These are phyloP conservation scores for Ectemnius cavifrons DNA, from an alignment of 2,888 invertebrate genomes.

Conservation along the genomic window DNA sequence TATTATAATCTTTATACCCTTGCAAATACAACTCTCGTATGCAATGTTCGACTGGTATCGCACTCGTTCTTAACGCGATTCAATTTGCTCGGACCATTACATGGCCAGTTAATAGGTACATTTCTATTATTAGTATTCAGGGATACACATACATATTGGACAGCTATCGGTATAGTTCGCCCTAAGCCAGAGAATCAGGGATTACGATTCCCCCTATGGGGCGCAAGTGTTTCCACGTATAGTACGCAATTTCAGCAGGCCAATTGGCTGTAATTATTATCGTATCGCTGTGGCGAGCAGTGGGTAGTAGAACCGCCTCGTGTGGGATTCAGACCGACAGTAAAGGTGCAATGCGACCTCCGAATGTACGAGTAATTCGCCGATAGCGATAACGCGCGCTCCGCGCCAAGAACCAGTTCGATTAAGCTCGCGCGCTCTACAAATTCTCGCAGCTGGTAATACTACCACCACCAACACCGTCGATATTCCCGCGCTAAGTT, in stretches of 20 bases:
- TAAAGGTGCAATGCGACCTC: not conserved
- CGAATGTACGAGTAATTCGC: constrained; percentile 21
- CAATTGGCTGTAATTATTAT: constrained; percentile 2
- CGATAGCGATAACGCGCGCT: not conserved
- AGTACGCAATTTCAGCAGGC: not conserved
- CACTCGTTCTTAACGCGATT: not conserved
- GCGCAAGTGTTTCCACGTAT: not conserved
- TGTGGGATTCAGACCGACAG: not conserved
- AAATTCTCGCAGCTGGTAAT: constrained; percentile 47
- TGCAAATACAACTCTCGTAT: no score
- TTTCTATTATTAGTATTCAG: not conserved
- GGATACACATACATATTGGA: not conserved
- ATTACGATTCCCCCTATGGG: no score
- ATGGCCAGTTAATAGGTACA: not conserved
- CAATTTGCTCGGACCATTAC: not conserved
- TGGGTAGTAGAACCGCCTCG: not conserved
- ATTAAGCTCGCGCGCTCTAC: constrained; percentile 42
- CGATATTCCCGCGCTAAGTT: constrained; percentile 34
- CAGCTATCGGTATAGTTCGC: not conserved
- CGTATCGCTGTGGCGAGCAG: not conserved
- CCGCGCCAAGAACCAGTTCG: constrained; percentile 39
- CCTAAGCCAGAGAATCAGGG: no score
- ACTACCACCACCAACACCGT: constrained; percentile 24
- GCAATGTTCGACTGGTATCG: no score
- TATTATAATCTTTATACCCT: no score